Evolutionary conservation across 2,797 vertebrate species (phyloP), one percentile per base, ranked within the genome.

Genomic region (Malurus splendens): DNA sequence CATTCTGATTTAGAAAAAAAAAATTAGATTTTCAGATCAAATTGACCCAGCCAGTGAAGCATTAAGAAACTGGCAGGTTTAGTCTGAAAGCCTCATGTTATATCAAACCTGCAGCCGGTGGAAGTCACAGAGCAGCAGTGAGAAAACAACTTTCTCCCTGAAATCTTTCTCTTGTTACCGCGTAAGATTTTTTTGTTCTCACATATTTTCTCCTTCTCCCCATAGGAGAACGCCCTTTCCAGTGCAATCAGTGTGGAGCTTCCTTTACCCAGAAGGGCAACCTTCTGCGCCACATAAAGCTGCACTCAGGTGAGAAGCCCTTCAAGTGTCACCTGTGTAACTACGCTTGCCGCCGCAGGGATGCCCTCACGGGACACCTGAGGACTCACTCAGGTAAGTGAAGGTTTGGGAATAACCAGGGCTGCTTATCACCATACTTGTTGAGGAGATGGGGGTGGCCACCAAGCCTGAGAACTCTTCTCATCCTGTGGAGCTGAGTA

Each of bases 1-100:
- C 98, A 98, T 98, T 98, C 98, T 99, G 99, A 99, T 99, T 99
- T 98, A 98, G 98, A 98, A 98, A 90, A 95, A 98, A 99, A 99
- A 99, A 99, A 99, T 99, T 98, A 99, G 99, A 99, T 99, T 99
- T 99, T 99, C 98, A 99, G 98, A 99, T 99, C 99, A 99, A 99
- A 99, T 99, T 99, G 99, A 99, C 99, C 99, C 97, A 98, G 98
- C 98, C 99, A 99, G 98, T 98, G 99, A 99, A 98, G 99, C 99
- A 98, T 99, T 98, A 98, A 99, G 97, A 97, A 98, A 97, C 98
- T 99, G 99, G 98, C 99, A 99, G 99, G 98, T 98, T 98, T 97
- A 98, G 98, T 98, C 98, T 98, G 98, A 99, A 98, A 99, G 98
- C 98, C 98, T 98, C 98, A 95, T 98, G 99, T 99, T 99, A 98